Evolutionary conservation across 2,797 vertebrate genomes (phyloP), one percentile per base, ranked within the genome.

Genomic region (Garrulus glandarius): DNA sequence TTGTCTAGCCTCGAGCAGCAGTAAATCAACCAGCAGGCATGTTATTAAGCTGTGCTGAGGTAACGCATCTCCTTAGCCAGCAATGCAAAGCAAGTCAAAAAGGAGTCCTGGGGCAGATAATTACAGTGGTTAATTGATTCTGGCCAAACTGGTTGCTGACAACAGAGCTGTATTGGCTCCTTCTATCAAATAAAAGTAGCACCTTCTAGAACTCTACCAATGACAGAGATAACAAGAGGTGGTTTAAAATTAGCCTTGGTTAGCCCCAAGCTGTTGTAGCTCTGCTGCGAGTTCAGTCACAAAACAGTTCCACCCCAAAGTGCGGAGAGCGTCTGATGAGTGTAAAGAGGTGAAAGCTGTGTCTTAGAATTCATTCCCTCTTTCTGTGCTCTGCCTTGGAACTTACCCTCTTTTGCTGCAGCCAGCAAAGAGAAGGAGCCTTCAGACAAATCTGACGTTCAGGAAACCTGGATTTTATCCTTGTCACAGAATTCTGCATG

Each of bases 81-180:
- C 83, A 75, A 64, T 74, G 89, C 84, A 92, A 11, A 84, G 47
- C 11, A 7, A 93, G 87, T 92, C 52, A 85, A 61, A 95, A 91
- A 94, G 65, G 59, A 88, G 69, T 86, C 95, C 91, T n/a, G 74
- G 93, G 95, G 97, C 95, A 88, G 91, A 76, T 88, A 92, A 96
- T 96, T 95, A 76, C 19, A 36, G 41, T 52, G 69, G 93, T 61
- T 34, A 90, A 92, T 88, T 50, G 46, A 70, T 89, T 72, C 30
- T 92, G 80, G 86, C 87, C 86, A 43, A 91, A 64, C 55, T 46
- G 49, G 55, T 18, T 61, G 32, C 90, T 80, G 72, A 92, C 67
- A 91, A 69, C 24, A 53, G 56, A 56, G 61, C 76, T 80, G 5
- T 71, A 83, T 81, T 19, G 8, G 76, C 68, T 92, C 83, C 67